Conservation (phyloP, 2,797 vertebrate genomes). For the Macropodus opercularis region DNA sequence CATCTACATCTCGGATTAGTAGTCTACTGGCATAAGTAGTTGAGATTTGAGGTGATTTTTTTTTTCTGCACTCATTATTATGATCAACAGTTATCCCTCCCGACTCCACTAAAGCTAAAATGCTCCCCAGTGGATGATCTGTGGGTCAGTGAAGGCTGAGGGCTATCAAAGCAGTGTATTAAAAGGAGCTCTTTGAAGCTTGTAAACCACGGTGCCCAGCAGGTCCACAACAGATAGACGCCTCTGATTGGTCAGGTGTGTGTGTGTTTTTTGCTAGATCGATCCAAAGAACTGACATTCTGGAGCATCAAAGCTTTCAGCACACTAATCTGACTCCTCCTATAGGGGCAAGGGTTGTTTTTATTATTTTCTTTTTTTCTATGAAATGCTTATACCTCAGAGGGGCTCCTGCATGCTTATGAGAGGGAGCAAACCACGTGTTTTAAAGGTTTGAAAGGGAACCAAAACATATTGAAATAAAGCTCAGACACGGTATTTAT, state of each 20-base stretch:
- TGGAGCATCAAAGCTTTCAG: conserved; percentile 92
- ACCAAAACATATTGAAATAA: conserved; percentile 62
- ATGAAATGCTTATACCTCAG: conserved; percentile 64
- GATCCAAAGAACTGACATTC: conserved; percentile 93
- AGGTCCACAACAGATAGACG: conserved; percentile 90
- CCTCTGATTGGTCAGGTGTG: conserved; percentile 90
- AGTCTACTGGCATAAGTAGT: conserved; percentile 16
- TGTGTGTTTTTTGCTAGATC: conserved; percentile 86
- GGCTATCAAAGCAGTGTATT: conserved; percentile 82
- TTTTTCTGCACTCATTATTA: conserved; percentile 66
- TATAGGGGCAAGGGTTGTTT: conserved; percentile 87
- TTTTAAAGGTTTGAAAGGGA: conserved; percentile 55
- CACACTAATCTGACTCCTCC: conserved; percentile 92
- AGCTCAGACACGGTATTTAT: conserved; percentile 58
- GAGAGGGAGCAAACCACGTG: conserved; percentile 30
- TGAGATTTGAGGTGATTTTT: conserved; percentile 30
- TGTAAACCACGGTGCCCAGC: conserved; percentile 85
- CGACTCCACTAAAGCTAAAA: conserved; percentile 72
- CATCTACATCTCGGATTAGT: not conserved
- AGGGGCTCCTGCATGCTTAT: conserved; percentile 49
- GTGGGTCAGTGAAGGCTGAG: conserved; percentile 76
- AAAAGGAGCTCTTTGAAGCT: conserved; percentile 89
- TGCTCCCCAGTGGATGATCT: conserved; percentile 68
- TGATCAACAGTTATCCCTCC: conserved; percentile 72
- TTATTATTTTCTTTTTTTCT: conserved; percentile 68